Evolutionary conservation across 2,797 vertebrate species (phyloP).

Genomic region (Coluber constrictor): DNA sequence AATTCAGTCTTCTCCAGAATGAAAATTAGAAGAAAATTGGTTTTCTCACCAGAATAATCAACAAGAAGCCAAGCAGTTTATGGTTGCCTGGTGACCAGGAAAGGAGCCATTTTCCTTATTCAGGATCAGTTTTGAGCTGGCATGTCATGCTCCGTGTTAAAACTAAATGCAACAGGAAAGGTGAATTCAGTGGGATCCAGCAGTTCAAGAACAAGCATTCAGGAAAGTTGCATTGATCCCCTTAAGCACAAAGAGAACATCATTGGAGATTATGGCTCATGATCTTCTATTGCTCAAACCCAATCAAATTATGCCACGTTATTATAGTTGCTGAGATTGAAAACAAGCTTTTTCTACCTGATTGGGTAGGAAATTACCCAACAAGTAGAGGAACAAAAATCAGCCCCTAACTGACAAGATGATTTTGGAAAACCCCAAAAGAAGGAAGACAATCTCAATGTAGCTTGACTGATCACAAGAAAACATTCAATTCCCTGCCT

Average conservation of each 20-base stretch:
- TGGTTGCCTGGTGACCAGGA: background rate
- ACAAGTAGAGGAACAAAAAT: background rate
- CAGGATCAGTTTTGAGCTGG: background rate
- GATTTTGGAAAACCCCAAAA: background rate
- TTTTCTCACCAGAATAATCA: slow-evolving; percentile 8
- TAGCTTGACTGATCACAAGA: background rate
- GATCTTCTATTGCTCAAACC: background rate
- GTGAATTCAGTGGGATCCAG: background rate
- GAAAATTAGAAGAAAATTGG: background rate
- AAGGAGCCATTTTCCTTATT: slow-evolving; percentile 2
- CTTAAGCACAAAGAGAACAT: background rate
- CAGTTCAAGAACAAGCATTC: background rate
- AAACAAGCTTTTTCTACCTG: background rate
- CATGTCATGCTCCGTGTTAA: slow-evolving; percentile 1
- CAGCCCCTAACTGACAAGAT: background rate
- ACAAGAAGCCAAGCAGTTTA: background rate
- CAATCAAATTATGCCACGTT: background rate
- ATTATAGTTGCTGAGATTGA: background rate
- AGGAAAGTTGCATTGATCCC: background rate
- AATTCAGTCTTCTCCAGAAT: slow-evolving; percentile 25
- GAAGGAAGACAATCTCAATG: background rate
- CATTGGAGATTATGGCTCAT: slow-evolving; percentile 8
- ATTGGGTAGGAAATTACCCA: background rate
- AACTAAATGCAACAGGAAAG: background rate
- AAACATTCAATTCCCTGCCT: background rate